phyloP scores from a whole-genome alignment of 2,797 vertebrate species.

The Danio tinwini region DNA sequence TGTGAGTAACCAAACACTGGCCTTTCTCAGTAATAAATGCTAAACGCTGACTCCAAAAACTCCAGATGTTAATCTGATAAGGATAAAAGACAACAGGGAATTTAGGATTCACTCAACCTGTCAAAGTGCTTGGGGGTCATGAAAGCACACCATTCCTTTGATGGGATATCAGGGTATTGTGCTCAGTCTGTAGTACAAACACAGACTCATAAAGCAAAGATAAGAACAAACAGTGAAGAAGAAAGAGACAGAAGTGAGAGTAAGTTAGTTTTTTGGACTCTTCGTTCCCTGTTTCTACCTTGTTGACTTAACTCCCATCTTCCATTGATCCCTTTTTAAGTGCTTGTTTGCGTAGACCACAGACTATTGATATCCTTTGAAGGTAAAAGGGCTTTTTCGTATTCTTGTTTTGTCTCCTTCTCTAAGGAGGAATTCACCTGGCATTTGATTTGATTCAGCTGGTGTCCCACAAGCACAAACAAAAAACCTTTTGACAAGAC shows the following conservation, averaged over 20 bases:
- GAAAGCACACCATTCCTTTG: slow-evolving; percentile 42
- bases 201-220: slow-evolving; percentile 37
- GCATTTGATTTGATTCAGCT: slow-evolving; percentile 18
- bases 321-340: slow-evolving; percentile 42
- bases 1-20: slow-evolving; percentile 27
- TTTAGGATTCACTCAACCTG: slow-evolving; percentile 5
- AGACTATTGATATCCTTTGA: slow-evolving; percentile 38
- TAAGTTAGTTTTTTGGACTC: slow-evolving; percentile 26
- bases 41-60: slow-evolving; percentile 25
- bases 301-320: slow-evolving; percentile 43
- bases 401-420: slow-evolving; percentile 13
- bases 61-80: slow-evolving; percentile 55
- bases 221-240: slow-evolving; percentile 33
- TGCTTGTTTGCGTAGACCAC: slow-evolving; percentile 17
- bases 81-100: slow-evolving; percentile 36
- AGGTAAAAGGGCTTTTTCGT: slow-evolving; percentile 31
- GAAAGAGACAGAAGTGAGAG: slow-evolving; percentile 37
- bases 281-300: slow-evolving; percentile 23
- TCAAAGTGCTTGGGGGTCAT: slow-evolving; percentile 30
- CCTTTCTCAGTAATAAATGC: slow-evolving; percentile 19
- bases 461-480: slow-evolving; percentile 26
- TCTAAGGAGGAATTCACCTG: slow-evolving; percentile 23
- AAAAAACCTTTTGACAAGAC: slow-evolving; percentile 40
- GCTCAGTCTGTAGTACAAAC: slow-evolving; percentile 29
- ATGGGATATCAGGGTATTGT: slow-evolving; percentile 32